Evolutionary conservation across 2,797 vertebrate species (phyloP).

Genomic region (Octomys mimax): DNA sequence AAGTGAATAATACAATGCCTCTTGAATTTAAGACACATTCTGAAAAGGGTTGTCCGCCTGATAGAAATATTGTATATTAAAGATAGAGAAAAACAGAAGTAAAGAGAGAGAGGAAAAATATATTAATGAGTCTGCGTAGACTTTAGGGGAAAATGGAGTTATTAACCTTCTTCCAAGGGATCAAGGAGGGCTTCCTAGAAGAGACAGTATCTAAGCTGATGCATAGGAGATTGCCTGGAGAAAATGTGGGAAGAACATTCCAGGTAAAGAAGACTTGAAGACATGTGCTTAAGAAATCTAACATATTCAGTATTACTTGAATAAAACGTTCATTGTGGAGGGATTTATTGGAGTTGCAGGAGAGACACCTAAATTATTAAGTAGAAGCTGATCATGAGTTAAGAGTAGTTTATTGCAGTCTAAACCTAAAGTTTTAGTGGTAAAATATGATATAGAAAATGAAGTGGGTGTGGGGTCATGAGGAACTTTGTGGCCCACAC

Average conservation of each 20-base stretch:
- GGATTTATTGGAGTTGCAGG: neutral
- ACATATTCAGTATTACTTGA: neutral
- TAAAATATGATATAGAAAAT: neutral
- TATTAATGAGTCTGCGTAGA: neutral
- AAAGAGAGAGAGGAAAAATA: neutral
- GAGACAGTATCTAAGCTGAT: neutral
- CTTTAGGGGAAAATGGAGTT: neutral
- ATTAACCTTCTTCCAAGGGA: constrained; percentile 32
- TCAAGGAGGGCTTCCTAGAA: constrained; percentile 17
- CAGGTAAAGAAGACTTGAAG: neutral
- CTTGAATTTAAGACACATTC: neutral
- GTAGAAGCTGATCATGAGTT: neutral
- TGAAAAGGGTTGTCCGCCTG: neutral
- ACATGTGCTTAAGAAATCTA: neutral
- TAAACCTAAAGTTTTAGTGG: neutral
- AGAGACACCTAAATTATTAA: neutral
- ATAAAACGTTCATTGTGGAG: neutral
- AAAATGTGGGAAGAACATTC: constrained; percentile 16
- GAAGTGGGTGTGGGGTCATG: neutral
- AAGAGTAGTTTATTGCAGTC: neutral
- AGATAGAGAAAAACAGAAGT: neutral
- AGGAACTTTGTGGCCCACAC: neutral
- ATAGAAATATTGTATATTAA: neutral
- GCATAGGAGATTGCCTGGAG: neutral
- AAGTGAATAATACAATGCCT: neutral